A percentile compares a stretch with the other conserved stretches of the same genome.
phyloP scores from a whole-genome alignment of 2,888 invertebrate genomes.

The Ditylenchus weischeri region DNA sequence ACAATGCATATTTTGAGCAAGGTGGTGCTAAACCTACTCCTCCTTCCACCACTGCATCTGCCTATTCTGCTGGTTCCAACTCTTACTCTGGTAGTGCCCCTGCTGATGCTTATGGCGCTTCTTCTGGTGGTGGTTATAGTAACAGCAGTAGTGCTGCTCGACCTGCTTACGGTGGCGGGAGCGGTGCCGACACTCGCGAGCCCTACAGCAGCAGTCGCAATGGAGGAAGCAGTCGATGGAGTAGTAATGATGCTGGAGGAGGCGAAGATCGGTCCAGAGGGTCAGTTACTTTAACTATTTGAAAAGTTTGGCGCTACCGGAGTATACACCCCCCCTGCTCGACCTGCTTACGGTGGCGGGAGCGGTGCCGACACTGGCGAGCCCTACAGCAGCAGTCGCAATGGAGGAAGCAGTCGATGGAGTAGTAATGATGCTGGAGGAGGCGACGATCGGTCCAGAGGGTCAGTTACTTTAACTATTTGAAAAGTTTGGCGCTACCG shows the following conservation, averaged over 20 bases:
- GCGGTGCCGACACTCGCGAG: not conserved
- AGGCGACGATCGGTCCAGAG: too few species aligned
- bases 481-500: too few species aligned
- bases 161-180: not conserved
- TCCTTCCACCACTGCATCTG: not conserved
- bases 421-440: too few species aligned
- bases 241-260: not conserved
- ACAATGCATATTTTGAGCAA: constrained; percentile 27
- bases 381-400: constrained; percentile 1
- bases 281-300: not conserved
- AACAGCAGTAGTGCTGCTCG: not conserved
- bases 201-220: constrained; percentile 7
- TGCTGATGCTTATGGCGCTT: constrained; percentile 3
- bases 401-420: too few species aligned
- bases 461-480: too few species aligned
- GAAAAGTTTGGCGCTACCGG: too few species aligned
- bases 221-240: constrained; percentile 1
- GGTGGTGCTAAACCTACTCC: constrained; percentile 12
- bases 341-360: not conserved
- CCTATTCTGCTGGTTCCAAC: not conserved
- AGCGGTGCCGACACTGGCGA: not conserved
- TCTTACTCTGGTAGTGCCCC: too few species aligned
- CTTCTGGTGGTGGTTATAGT: too few species aligned
- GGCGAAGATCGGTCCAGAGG: not conserved
- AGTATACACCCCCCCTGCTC: too few species aligned